phyloP scores from a whole-genome alignment of 2,888 invertebrate species.

The Gasteruption jaculator region DNA sequence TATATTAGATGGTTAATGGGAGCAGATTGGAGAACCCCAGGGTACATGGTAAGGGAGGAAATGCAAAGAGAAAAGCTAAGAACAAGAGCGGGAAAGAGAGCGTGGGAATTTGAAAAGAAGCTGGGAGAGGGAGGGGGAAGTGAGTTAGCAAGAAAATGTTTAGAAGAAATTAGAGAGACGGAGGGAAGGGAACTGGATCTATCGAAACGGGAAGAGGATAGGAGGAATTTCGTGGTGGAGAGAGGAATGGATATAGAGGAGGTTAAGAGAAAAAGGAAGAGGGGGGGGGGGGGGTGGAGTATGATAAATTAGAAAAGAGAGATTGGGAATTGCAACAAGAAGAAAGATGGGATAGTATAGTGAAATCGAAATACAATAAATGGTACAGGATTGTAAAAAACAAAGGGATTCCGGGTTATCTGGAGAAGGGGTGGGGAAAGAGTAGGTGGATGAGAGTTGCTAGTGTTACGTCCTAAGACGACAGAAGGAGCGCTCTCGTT shows the following conservation, averaged over 20 bases:
- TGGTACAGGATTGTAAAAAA: not conserved
- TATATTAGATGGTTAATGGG: slow-evolving; percentile 4
- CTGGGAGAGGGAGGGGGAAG: not conserved
- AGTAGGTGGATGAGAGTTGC: not conserved
- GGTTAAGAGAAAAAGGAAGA: too few relatives aligned
- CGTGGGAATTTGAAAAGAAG: not conserved
- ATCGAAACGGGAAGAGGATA: not conserved
- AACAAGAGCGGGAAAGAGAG: not conserved
- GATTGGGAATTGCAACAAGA: too few relatives aligned
- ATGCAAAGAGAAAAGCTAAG: slow-evolving; percentile 1
- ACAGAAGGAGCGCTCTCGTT: too few relatives aligned
- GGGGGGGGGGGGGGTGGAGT: not conserved
- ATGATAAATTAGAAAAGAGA: not conserved
- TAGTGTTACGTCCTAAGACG: too few relatives aligned
- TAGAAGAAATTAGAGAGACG: not conserved
- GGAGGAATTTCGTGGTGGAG: not conserved
- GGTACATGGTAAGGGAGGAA: slow-evolving; percentile 1
- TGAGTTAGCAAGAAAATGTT: not conserved
- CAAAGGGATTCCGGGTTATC: not conserved
- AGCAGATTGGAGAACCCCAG: not conserved
- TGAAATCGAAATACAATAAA: not conserved
- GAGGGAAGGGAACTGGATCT: not conserved
- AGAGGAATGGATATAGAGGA: not conserved
- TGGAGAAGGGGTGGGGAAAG: not conserved
- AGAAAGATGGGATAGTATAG: not conserved